Conservation (phyloP, 2,888 invertebrate genomes). For the Dione vanillae region DNA sequence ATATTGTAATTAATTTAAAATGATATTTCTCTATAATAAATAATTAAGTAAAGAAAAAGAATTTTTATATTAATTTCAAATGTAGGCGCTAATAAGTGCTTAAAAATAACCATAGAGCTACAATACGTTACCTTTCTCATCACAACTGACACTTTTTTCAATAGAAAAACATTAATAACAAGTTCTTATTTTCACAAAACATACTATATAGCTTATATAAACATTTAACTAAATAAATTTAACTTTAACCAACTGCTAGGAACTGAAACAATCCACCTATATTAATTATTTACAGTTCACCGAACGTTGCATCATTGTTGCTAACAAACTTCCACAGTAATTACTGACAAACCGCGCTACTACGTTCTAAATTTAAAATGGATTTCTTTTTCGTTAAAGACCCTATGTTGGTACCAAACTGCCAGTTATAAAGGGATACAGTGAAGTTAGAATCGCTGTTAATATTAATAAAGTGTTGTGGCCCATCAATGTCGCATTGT, state of each 20-base stretch:
- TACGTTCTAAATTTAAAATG: conserved; percentile 54
- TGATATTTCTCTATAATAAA: too few relatives aligned
- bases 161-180: conserved; percentile 2
- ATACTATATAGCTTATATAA: conserved; percentile 20
- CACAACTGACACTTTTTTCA: neutral
- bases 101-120: neutral
- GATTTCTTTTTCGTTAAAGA: conserved; percentile 40
- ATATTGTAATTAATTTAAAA: too few relatives aligned
- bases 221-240: conserved; percentile 37
- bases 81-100: too few relatives aligned
- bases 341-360: conserved; percentile 49
- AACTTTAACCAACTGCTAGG: conserved; percentile 45
- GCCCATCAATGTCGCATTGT: conserved; percentile 52
- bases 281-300: conserved; percentile 59
- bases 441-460: conserved; percentile 56
- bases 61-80: too few relatives aligned
- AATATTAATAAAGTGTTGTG: conserved; percentile 57
- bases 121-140: neutral
- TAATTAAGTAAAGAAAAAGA: neutral
- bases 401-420: conserved; percentile 58
- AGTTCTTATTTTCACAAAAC: conserved; percentile 6
- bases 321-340: conserved; percentile 51
- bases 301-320: conserved; percentile 49
- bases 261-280: conserved; percentile 50
- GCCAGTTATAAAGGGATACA: conserved; percentile 52